Conservation (phyloP, 2,888 invertebrate species). For the Sinohyriopsis cumingii region DNA sequence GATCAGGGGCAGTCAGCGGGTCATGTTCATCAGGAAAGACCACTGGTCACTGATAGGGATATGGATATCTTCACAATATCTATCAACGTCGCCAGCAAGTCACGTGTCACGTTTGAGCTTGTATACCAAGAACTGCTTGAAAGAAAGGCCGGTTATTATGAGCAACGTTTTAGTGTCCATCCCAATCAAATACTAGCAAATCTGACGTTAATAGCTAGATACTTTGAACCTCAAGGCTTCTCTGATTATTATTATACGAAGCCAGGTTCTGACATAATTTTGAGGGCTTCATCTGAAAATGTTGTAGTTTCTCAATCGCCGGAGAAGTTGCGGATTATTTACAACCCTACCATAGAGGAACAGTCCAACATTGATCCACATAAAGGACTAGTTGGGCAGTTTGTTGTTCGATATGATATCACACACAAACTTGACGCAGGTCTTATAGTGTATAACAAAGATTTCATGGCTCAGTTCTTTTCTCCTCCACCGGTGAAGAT, state of each 20-base stretch:
- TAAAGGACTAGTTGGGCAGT: conserved; percentile 28
- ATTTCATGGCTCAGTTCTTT: conserved; percentile 55
- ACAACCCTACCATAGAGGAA: conserved; percentile 23
- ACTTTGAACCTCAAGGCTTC: conserved; percentile 39
- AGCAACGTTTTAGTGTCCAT: conserved; percentile 80
- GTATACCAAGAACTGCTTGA: conserved; percentile 82
- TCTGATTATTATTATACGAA: conserved; percentile 21
- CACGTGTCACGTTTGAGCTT: conserved; percentile 79
- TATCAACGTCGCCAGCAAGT: conserved; percentile 78
- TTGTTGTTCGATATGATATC: conserved; percentile 43
- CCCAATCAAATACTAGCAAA: conserved; percentile 78
- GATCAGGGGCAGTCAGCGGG: conserved; percentile 64
- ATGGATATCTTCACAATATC: conserved; percentile 71
- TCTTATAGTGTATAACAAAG: conserved; percentile 54
- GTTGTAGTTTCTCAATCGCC: conserved; percentile 6
- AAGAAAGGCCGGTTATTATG: conserved; percentile 79
- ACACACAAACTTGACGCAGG: conserved; percentile 27
- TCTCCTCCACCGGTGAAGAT: conserved; percentile 34
- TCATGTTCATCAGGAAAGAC: conserved; percentile 27
- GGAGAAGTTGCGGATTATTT: conserved; percentile 16
- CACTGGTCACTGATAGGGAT: conserved; percentile 22
- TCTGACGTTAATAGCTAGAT: conserved; percentile 21
- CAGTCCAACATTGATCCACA: conserved; percentile 16
- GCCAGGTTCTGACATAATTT: conserved; percentile 10
- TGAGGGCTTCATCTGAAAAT: conserved; percentile 5